phyloP scores from a whole-genome alignment of 2,888 invertebrate species.

The Papilio demoleus region DNA sequence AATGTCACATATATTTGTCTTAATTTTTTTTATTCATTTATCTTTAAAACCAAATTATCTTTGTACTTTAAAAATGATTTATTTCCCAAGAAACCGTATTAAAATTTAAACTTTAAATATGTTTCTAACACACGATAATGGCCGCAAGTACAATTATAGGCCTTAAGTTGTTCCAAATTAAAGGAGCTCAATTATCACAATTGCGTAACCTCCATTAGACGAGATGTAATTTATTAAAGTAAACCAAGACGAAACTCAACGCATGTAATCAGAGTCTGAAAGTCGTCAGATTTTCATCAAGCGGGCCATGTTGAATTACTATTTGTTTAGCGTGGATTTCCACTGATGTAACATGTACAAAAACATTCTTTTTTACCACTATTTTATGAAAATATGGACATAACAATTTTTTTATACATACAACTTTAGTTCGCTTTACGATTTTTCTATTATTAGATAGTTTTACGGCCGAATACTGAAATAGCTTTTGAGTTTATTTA shows the following conservation, averaged over 20 bases:
- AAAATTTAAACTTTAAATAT: background rate
- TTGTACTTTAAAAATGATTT: no score
- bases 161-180: constrained; percentile 35
- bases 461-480: no score
- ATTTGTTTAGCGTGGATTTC: background rate
- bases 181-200: constrained; percentile 28
- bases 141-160: constrained; percentile 28
- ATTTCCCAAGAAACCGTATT: background rate
- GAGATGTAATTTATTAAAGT: constrained; percentile 47
- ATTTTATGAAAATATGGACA: no score
- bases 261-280: constrained; percentile 52
- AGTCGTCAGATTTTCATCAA: constrained; percentile 56
- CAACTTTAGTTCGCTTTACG: no score
- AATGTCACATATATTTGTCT: no score
- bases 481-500: no score
- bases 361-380: no score
- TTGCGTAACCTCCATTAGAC: constrained; percentile 42
- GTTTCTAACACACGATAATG: constrained; percentile 6
- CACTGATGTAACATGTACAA: background rate
- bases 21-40: no score
- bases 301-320: constrained; percentile 41
- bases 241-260: constrained; percentile 50
- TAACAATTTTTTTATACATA: no score
- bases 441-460: no score
- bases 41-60: no score